A percentile compares a stretch with the other conserved stretches of the same genome.
Evolutionary conservation across 1,140 invertebrate species (phyloP).

Genomic region (Potamilus streckersoni): DNA sequence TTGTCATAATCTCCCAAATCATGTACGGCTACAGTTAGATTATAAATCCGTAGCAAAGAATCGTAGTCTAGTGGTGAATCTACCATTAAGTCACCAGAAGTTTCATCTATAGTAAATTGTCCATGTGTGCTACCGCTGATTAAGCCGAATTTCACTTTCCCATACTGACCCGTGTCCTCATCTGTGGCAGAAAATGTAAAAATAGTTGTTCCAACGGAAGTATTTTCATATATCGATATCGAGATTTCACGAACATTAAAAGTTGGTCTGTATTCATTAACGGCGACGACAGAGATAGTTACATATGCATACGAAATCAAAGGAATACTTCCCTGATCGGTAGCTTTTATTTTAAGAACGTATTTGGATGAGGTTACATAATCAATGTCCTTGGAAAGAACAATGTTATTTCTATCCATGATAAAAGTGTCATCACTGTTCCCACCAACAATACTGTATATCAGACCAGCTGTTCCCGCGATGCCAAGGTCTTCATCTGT

Average conservation of each 20-base stretch:
- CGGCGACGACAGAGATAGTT: slow-evolving; percentile 33
- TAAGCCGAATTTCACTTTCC: slow-evolving; percentile 40
- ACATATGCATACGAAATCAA: slow-evolving; percentile 31
- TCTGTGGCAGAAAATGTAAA: too few species aligned
- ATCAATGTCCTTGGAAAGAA: slow-evolving; percentile 22
- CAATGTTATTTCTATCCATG: slow-evolving; percentile 14
- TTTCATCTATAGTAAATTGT: slow-evolving; percentile 36
- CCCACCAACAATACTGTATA: slow-evolving; percentile 24
- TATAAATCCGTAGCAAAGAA: slow-evolving; percentile 25
- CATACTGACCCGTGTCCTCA: slow-evolving; percentile 35
- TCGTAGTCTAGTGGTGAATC: slow-evolving; percentile 49
- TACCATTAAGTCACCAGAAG: slow-evolving; percentile 33
- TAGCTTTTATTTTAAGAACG: slow-evolving; percentile 22
- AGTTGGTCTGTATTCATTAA: slow-evolving; percentile 41
- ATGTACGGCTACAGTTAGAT: slow-evolving; percentile 20
- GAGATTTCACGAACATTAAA: slow-evolving; percentile 20
- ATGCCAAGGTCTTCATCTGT: slow-evolving; percentile 39
- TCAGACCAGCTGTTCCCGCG: slow-evolving; percentile 31
- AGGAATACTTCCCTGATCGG: slow-evolving; percentile 33
- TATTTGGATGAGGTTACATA: slow-evolving; percentile 19
- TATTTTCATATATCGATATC: slow-evolving; percentile 28
- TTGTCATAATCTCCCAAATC: slow-evolving; percentile 30
- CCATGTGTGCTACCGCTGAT: slow-evolving; percentile 15
- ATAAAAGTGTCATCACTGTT: slow-evolving; percentile 26
- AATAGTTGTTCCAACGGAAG: too few species aligned